Evolutionary conservation across 2,797 vertebrate genomes (phyloP), one percentile per base, ranked within the genome.

Genomic region (Gallinago nigripennis): DNA sequence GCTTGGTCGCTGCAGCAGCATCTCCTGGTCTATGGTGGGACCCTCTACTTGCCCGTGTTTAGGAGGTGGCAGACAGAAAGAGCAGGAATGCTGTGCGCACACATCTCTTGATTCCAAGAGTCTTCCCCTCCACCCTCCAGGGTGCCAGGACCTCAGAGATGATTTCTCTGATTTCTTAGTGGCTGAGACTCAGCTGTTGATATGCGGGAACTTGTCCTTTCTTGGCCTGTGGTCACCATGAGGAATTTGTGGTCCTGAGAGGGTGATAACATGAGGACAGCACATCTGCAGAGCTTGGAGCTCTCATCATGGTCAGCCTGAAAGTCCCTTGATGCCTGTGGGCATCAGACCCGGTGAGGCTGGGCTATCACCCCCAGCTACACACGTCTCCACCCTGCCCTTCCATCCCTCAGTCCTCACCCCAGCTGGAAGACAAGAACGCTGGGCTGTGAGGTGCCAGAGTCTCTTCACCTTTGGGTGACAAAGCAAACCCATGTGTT

Each of bases 361-460:
- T 72, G 46, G 18, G 5, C 58, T 75, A 12, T 71, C 41, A 39
- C 54, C 54, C 27, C 28, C 25, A 41, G 60, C 51, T 46, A 37
- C 10, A 7, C 1, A 3, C 0, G 0, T 60, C 41, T 68, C 20
- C 27, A n/a, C 27, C 27, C 27, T 50, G 39, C 54, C 18, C 12
- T 27, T 75, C 16, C 46, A 48, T 12, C 56, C 50, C 70, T 75
- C 41, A 30, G 39, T 71, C 68, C 41, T 35, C 28, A 6, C 46
- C 73, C 15, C 39, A 70, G 35, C 60, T 70, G 56, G 50, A 64
- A 73, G 31, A 54, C 24, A 9, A 17, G 78, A 60, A 16, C 1
- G 0, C 51, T 54, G 68, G 21, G 28, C 60, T 82, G 45, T 23
- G 68, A 60, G 54, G 24, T 50, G 20, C 25, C 2, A 1, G 28